Conservation (phyloP, 1,140 invertebrate genomes). For the Zaprionus tsacasi region DNA sequence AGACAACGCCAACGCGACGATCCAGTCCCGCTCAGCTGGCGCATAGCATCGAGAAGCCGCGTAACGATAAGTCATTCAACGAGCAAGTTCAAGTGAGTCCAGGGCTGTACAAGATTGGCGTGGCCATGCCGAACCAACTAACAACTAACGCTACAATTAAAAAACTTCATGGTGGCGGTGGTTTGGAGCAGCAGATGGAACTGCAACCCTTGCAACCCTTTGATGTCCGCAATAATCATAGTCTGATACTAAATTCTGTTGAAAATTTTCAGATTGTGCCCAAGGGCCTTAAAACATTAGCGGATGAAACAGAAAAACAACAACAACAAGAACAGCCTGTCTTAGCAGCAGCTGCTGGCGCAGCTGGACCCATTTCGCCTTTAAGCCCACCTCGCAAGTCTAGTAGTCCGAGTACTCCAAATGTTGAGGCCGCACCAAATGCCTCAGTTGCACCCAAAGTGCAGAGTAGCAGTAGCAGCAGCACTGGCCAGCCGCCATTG, state of each 20-base stretch:
- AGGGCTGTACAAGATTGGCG: conserved; percentile 77
- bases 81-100: conserved; percentile 83
- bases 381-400: conserved; percentile 66
- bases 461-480: conserved; percentile 65
- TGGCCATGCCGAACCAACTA: conserved; percentile 57
- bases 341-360: conserved; percentile 37
- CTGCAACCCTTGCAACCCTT: conserved; percentile 36
- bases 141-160: conserved; percentile 62
- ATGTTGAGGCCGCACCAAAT: conserved; percentile 34
- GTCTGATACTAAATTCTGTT: conserved; percentile 83
- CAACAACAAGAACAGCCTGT: conserved; percentile 58
- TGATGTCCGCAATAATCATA: conserved; percentile 66
- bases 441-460: conserved; percentile 55
- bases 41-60: conserved; percentile 71
- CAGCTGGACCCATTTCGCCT: conserved; percentile 55
- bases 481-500: conserved; percentile 63
- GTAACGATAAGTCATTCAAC: conserved; percentile 74
- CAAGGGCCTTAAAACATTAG: conserved; percentile 47
- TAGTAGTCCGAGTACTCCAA: conserved; percentile 48
- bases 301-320: conserved; percentile 45
- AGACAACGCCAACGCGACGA: conserved; percentile 40
- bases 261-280: conserved; percentile 84
- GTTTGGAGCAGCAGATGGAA: conserved; percentile 33
- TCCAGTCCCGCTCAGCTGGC: conserved; percentile 44
- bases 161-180: conserved; percentile 48